Evolutionary conservation across 2,113 vertebrate genomes (phyloP).

Genomic region (Rhadina sibilatrix): DNA sequence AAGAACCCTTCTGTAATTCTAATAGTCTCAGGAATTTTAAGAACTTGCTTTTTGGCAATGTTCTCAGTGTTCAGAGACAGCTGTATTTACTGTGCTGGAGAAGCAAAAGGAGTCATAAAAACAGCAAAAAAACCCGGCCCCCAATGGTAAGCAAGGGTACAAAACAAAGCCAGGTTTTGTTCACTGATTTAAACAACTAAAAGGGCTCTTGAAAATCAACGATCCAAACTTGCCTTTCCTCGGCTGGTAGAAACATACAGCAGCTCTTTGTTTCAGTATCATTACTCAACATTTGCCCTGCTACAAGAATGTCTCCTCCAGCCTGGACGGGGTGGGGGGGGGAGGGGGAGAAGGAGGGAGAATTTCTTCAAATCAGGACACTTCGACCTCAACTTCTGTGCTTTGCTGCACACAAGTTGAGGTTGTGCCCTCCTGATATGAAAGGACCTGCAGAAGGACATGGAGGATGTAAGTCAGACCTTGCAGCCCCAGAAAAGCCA

Average conservation of each 20-base stretch:
- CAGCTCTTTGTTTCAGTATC: background rate
- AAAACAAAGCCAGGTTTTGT: background rate
- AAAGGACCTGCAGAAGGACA: background rate
- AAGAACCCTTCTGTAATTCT: background rate
- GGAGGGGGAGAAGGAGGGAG: background rate
- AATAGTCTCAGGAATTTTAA: background rate
- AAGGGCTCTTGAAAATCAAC: background rate
- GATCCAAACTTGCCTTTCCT: background rate
- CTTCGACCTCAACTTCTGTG: background rate
- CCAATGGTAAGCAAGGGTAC: background rate
- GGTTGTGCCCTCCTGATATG: background rate
- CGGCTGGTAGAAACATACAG: background rate
- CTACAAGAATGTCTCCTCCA: background rate
- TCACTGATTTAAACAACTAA: background rate
- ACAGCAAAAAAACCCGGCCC: background rate
- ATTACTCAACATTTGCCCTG: background rate
- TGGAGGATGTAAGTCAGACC: rapidly evolving
- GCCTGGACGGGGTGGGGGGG: background rate
- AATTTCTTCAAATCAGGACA: background rate
- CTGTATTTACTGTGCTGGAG: background rate
- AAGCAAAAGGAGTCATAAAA: background rate
- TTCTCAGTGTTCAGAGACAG: background rate
- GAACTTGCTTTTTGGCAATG: background rate
- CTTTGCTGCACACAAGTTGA: background rate
- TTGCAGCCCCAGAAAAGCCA: background rate